phyloP scores from a whole-genome alignment of 1,140 invertebrate genomes.

The Epicauta chinensis region DNA sequence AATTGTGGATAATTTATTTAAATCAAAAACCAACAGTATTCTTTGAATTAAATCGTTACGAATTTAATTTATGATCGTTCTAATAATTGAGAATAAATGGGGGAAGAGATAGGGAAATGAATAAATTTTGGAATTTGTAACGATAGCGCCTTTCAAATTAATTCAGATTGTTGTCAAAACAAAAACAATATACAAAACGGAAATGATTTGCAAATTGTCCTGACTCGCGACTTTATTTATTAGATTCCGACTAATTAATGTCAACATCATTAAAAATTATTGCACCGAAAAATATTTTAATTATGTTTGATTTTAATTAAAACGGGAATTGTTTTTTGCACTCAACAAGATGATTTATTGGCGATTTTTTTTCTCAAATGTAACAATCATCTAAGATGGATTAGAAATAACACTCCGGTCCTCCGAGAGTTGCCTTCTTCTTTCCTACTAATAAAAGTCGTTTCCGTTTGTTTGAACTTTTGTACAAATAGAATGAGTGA shows the following conservation, averaged over 20 bases:
- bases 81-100: slow-evolving; percentile 23
- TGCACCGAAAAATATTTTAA: slow-evolving; percentile 14
- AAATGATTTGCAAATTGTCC: slow-evolving; percentile 24
- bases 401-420: not conserved
- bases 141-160: slow-evolving; percentile 15
- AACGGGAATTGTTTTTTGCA: too few species aligned
- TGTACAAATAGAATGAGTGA: too few species aligned
- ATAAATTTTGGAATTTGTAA: slow-evolving; percentile 19
- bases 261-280: slow-evolving; percentile 20
- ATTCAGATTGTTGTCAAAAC: slow-evolving; percentile 19
- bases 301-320: slow-evolving; percentile 18
- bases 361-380: too few species aligned
- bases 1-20: too few species aligned
- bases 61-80: slow-evolving; percentile 28
- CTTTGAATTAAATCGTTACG: not conserved
- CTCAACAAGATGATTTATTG: too few species aligned
- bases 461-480: too few species aligned
- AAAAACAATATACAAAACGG: slow-evolving; percentile 17
- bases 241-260: slow-evolving; percentile 20
- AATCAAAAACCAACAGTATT: too few species aligned
- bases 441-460: too few species aligned
- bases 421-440: too few species aligned
- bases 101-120: slow-evolving; percentile 18
- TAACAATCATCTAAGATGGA: too few species aligned
- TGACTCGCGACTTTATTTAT: slow-evolving; percentile 17